These are phyloP conservation scores for Sprattus sprattus DNA, from an alignment of 2,113 vertebrate species.

Conservation along the genomic window DNA sequence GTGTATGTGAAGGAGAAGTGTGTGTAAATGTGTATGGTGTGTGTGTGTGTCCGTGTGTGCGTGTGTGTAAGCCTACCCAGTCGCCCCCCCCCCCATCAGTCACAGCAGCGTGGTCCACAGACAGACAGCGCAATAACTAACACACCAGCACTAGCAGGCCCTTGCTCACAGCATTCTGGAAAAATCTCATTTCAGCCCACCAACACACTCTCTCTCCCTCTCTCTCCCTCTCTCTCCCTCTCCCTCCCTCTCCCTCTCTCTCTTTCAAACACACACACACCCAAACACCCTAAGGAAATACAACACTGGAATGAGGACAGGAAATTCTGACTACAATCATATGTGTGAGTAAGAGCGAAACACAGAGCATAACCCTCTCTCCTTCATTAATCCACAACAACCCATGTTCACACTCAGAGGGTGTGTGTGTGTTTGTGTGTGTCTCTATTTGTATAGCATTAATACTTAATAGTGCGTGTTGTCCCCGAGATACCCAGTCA, in stretches of 20 bases:
- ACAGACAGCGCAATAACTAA: background rate
- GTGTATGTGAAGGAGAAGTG: too few relatives aligned
- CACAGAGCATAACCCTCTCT: background rate
- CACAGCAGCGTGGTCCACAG: background rate
- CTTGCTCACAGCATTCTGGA: background rate
- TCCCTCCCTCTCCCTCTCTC: slow-evolving; percentile 23
- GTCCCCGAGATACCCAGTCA: background rate
- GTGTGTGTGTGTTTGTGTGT: background rate
- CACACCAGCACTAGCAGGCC: background rate
- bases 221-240: slow-evolving; percentile 20
- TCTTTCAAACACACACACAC: too few relatives aligned
- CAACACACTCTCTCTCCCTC: background rate
- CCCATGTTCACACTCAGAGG: background rate
- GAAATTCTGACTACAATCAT: background rate
- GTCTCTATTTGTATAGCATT: background rate
- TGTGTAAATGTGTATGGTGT: background rate
- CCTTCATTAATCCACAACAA: background rate
- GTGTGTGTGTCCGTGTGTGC: background rate
- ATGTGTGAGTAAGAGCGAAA: background rate
- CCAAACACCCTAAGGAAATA: background rate
- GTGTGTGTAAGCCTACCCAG: background rate
- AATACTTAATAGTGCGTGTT: too few relatives aligned
- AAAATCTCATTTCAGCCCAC: slow-evolving; percentile 3
- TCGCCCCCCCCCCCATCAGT: background rate
- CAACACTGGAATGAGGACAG: background rate